Percentiles rank a stretch among this genome's conserved stretches.
Conservation (phyloP, 1,140 invertebrate species). For the Microvelia longipes region DNA sequence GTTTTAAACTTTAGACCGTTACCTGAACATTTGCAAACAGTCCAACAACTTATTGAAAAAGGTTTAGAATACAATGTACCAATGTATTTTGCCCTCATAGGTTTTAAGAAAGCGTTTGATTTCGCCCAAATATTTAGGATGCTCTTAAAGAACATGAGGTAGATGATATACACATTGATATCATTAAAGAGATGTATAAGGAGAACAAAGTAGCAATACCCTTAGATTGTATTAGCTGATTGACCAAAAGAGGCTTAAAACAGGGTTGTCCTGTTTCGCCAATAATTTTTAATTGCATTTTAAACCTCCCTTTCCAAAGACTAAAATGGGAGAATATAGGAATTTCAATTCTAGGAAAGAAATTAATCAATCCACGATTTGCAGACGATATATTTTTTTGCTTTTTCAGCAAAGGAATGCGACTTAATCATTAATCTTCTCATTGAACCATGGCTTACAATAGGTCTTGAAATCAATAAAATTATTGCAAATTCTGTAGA, state of each 20-base stretch:
- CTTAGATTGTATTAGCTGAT: not conserved
- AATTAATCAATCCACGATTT: not conserved
- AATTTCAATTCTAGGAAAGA: not conserved
- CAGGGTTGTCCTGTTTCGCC: not conserved
- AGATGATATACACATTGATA: not conserved
- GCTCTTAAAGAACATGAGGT: not conserved
- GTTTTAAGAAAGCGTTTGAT: not conserved
- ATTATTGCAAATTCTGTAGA: not conserved
- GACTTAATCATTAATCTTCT: not conserved
- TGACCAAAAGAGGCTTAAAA: not conserved
- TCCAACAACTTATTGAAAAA: not conserved
- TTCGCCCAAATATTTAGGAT: not conserved
- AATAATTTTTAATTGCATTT: not conserved
- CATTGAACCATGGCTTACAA: not conserved
- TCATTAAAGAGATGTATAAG: not conserved
- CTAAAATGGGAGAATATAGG: too few relatives aligned
- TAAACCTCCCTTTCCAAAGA: not conserved
- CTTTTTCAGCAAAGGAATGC: not conserved
- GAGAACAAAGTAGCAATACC: not conserved
- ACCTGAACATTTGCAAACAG: not conserved
- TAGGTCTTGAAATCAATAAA: not conserved
- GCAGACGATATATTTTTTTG: not conserved
- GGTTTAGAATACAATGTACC: not conserved
- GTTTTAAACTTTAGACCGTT: not conserved
- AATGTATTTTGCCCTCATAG: not conserved